Evolutionary conservation across 2,888 invertebrate genomes (phyloP).

Genomic region (Polymixis flavicincta): DNA sequence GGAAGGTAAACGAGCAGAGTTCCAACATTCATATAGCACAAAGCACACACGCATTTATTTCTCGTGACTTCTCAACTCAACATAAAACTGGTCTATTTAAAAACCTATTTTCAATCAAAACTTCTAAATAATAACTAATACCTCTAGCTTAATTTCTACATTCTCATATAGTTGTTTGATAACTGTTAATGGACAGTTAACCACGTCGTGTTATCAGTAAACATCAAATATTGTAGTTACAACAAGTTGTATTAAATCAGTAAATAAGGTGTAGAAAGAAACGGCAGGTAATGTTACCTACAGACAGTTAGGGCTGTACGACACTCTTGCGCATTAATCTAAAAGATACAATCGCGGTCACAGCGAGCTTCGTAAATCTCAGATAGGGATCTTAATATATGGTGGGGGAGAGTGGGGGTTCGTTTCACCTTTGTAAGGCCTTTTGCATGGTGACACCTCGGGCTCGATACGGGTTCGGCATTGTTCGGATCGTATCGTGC

Average conservation of each 20-base stretch:
- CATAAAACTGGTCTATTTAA: conserved; percentile 23
- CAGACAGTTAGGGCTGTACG: conserved; percentile 75
- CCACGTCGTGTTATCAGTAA: conserved; percentile 62
- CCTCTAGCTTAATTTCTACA: conserved; percentile 36
- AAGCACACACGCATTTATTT: conserved; percentile 4
- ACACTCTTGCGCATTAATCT: conserved; percentile 85
- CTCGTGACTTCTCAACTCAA: not conserved
- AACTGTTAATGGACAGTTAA: conserved; percentile 48
- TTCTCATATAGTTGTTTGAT: conserved; percentile 40
- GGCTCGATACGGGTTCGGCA: conserved; percentile 67
- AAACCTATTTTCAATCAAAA: conserved; percentile 31
- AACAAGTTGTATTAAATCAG: conserved; percentile 59
- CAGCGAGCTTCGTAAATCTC: conserved; percentile 83
- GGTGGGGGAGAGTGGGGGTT: conserved; percentile 65
- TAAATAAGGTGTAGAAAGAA: conserved; percentile 75
- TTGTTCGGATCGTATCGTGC: conserved; percentile 71
- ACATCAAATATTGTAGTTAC: conserved; percentile 65
- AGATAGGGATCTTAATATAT: conserved; percentile 87
- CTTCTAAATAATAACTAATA: conserved; percentile 22
- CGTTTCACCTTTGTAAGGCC: conserved; percentile 71
- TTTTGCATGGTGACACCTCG: conserved; percentile 69
- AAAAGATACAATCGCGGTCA: conserved; percentile 84
- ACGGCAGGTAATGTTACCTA: conserved; percentile 77
- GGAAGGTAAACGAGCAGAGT: not conserved
- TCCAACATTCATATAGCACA: conserved; percentile 8